These are phyloP conservation scores for Nomada ruficornis DNA, from an alignment of 2,888 invertebrate species.

Conservation along the genomic window DNA sequence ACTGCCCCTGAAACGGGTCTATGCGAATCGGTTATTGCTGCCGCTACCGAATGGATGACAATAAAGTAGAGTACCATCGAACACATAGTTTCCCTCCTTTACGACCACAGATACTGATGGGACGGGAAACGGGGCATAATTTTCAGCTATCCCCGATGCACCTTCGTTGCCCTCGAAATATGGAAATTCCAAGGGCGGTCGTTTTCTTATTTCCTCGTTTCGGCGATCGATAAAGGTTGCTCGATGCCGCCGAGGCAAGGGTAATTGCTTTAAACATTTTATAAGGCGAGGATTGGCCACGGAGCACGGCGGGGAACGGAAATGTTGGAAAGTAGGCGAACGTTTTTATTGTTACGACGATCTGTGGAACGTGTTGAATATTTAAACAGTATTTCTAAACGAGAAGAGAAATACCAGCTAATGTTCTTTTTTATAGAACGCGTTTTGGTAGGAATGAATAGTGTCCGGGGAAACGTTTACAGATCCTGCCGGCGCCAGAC, in stretches of 20 bases:
- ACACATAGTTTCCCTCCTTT: neutral
- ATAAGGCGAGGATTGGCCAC: constrained; percentile 10
- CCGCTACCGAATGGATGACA: neutral
- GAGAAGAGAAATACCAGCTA: neutral
- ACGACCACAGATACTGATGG: constrained; percentile 1
- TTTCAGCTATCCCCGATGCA: constrained; percentile 54
- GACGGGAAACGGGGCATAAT: constrained; percentile 45
- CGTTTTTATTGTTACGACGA: constrained; percentile 55
- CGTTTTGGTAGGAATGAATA: neutral
- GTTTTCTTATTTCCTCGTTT: constrained; percentile 57
- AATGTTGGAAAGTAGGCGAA: constrained; percentile 20
- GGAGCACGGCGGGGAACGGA: neutral
- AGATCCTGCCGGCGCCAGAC: neutral
- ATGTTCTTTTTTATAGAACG: neutral
- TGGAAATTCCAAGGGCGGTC: constrained; percentile 68
- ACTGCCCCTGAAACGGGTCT: neutral
- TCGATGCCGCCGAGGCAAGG: neutral
- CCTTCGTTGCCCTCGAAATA: constrained; percentile 50
- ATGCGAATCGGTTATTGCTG: neutral
- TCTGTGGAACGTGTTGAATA: neutral
- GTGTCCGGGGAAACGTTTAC: constrained; percentile 10
- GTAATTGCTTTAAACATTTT: constrained; percentile 55
- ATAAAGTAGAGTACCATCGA: neutral
- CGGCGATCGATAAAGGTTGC: constrained; percentile 54
- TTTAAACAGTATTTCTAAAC: neutral